Conservation (phyloP, 2,888 invertebrate genomes). For the Sussaba pulchella region DNA sequence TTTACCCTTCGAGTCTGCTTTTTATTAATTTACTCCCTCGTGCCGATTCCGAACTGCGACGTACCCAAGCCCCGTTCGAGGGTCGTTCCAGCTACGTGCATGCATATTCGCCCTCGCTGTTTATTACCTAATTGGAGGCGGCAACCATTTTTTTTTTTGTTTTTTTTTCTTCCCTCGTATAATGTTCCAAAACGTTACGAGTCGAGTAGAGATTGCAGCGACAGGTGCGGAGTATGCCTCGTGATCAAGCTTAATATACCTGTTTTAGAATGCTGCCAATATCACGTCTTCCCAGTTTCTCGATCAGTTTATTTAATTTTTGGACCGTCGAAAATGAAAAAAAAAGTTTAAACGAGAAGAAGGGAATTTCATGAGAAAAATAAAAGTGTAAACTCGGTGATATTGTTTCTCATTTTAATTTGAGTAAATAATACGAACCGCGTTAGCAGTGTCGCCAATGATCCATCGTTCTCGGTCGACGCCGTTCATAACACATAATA, state of each 20-base stretch:
- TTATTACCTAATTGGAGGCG: constrained; percentile 81
- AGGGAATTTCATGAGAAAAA: too few relatives aligned
- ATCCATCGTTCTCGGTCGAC: background rate
- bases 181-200: constrained; percentile 47
- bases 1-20: constrained; percentile 56
- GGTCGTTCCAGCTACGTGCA: constrained; percentile 72
- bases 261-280: background rate
- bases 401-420: too few relatives aligned
- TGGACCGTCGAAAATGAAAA: too few relatives aligned
- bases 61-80: constrained; percentile 56
- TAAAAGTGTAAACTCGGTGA: too few relatives aligned
- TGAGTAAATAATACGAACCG: background rate
- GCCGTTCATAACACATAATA: constrained; percentile 21
- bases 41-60: constrained; percentile 70
- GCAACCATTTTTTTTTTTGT: constrained; percentile 50
- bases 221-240: constrained; percentile 64
- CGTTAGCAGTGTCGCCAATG: too few relatives aligned
- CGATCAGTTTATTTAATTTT: background rate
- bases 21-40: constrained; percentile 83
- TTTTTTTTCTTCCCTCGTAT: background rate
- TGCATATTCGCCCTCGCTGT: constrained; percentile 70
- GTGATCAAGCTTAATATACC: background rate
- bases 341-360: too few relatives aligned
- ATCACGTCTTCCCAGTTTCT: background rate
- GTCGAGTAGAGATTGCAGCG: constrained; percentile 21